Evolutionary conservation across 1,140 invertebrate species (phyloP), one percentile per base, ranked within the genome.

Genomic region (Drosophila grimshawi): DNA sequence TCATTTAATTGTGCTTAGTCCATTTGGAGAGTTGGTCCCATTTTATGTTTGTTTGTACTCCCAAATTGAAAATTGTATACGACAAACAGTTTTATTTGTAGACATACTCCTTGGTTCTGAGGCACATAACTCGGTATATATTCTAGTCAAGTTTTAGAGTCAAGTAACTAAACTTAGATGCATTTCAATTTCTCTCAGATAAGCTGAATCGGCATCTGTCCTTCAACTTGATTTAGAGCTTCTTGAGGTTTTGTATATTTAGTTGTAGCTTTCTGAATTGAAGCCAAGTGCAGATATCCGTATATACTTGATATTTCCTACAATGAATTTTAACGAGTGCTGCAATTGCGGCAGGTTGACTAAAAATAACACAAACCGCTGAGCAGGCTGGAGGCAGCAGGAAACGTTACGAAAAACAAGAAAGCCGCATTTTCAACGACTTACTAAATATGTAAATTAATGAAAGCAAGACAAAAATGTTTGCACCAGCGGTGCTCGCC

Each of bases 391-490:
- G 10, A 41, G 39, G 57, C 32, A 65, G 80, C 80, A 65, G 71
- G 62, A 64, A 80, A 59, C 60, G 48, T 48, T 41, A 8, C 10
- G 3, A 46, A 59, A 43, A 68, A 68, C 57, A 56, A 56, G 56
- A 60, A 72, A 73, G 57, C 59, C 63, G 72, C 59, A 75, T 63
- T 75, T 69, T 86, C 46, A 77, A 81, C 51, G 80, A 68, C 62
- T 83, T 69, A 65, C 83, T 74, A 80, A 88, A 88, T 88, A 88
- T 89, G 85, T 57, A 88, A 88, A 88, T 89, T 78, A 89, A 88
- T 80, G 74, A 75, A 78, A 69, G 41, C 52, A 71, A 64, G 55
- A 68, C 82, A 69, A 62, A 68, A 81, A 69, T 78, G 64, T 56
- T 59, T 27, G 27, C 27, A 32, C 10, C 29, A 10, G 67, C 65